Base-by-base conservation (phyloP, 2,888 invertebrate species). In the Tachystola acroxantha region DNA sequence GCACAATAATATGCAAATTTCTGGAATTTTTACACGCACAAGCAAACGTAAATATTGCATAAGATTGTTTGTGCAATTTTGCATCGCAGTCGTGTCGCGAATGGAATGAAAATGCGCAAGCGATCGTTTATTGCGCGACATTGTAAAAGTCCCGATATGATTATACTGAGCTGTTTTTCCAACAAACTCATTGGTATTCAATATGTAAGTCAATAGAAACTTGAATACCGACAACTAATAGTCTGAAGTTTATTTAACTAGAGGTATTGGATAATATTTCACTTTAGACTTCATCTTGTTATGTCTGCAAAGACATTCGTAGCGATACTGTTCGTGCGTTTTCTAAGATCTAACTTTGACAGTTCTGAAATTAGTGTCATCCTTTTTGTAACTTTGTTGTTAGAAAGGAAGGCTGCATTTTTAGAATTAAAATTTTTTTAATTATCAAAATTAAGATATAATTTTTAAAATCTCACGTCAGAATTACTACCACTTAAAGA, bases 21-120 rank as follows among this genome's bases (percentile, higher is more conserved):
- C 63, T 69, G 69, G 71, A 71, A 79, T 76, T 72, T 69, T 59
- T 63, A 64, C 64, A 64, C 56, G 60, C 58, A 54, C 55, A 58
- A 65, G 55, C 55, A 58, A 65, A 66, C 3, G n/a, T 24, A n/a
- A n/a, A n/a, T 24, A 24, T 70, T 70, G 66, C 65, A 61, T 66
- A 60, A 70, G 62, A 61, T 59, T 71, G 68, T 70, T 69, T 70
- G 67, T 59, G 56, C 27, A 11, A 10, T 27, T 27, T 27, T 62
- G 48, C 54, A 50, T 47, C 41, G 56, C 53, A 48, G 56, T 40
- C 52, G 54, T 50, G 51, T 56, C 58, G 63, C 57, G 61, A 43
- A 42, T 40, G 50, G 65, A 71, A 70, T 76, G 55, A 64, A 62
- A 69, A 72, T 72, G 67, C 43, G 51, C 46, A 41, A 36, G 48